These are phyloP conservation scores for Pseudotriccus pelzelni DNA, from an alignment of 2,797 vertebrate genomes.

Conservation along the genomic window DNA sequence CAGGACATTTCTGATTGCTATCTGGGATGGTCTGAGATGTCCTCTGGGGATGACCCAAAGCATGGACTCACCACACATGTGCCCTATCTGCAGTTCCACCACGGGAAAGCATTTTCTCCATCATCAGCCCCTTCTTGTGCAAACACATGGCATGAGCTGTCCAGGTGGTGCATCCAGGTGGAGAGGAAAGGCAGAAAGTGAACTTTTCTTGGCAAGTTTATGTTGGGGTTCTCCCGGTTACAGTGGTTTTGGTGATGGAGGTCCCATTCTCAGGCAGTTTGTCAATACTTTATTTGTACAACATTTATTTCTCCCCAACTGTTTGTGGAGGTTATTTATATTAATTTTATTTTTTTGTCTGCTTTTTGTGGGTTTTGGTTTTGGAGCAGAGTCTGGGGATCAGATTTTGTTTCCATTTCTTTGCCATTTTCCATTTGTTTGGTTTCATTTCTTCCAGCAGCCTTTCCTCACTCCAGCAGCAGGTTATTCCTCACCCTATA, in stretches of 20 bases:
- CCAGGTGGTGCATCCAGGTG: neutral
- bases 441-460: neutral
- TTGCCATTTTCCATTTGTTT: neutral
- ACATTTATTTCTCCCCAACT: neutral
- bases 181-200: neutral
- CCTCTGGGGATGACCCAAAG: fast-evolving
- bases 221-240: neutral
- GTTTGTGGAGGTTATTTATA: neutral
- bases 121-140: fast-evolving
- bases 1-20: neutral
- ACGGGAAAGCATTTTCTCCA: neutral
- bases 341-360: neutral
- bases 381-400: neutral
- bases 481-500: neutral
- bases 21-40: neutral
- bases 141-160: fast-evolving
- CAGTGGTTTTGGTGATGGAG: neutral
- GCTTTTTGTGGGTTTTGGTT: neutral
- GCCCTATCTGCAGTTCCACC: fast-evolving
- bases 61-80: fast-evolving
- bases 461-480: neutral
- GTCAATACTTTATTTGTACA: neutral
- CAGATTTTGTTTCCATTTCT: neutral
- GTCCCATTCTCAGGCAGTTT: neutral
- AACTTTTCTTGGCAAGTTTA: neutral